Evolutionary conservation across 2,113 vertebrate species (phyloP).

Genomic region (Tichodroma muraria): DNA sequence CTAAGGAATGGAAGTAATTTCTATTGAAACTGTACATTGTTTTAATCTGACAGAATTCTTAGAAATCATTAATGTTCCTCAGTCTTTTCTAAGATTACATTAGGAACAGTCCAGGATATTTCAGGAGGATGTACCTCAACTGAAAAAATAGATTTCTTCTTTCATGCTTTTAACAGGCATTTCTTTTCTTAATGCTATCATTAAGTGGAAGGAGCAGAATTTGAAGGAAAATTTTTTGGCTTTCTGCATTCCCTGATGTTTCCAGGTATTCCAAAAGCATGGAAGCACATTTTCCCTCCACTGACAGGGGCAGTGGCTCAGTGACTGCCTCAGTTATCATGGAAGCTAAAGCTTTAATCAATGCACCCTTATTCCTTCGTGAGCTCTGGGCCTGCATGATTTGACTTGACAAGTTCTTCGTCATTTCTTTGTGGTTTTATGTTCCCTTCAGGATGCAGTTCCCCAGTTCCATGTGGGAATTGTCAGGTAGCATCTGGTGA

Average conservation of each 20-base stretch:
- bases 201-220: not conserved
- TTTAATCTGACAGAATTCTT: not conserved
- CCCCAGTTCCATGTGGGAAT: not conserved
- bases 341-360: not conserved
- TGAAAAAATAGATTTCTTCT: not conserved
- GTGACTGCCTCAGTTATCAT: not conserved
- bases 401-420: not conserved
- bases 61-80: not conserved
- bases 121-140: not conserved
- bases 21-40: not conserved
- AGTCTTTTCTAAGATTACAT: not conserved
- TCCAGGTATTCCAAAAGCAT: not conserved
- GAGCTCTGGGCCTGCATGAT: not conserved
- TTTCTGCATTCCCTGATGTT: not conserved
- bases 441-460: not conserved
- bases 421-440: not conserved
- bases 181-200: not conserved
- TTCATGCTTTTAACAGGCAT: not conserved
- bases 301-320: not conserved
- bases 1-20: not conserved
- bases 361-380: not conserved
- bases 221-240: not conserved
- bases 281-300: not conserved
- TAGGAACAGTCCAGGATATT: not conserved
- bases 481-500: constrained; percentile 24